Evolutionary conservation across 2,113 vertebrate genomes (phyloP).

Genomic region (Stigmatopora argus): DNA sequence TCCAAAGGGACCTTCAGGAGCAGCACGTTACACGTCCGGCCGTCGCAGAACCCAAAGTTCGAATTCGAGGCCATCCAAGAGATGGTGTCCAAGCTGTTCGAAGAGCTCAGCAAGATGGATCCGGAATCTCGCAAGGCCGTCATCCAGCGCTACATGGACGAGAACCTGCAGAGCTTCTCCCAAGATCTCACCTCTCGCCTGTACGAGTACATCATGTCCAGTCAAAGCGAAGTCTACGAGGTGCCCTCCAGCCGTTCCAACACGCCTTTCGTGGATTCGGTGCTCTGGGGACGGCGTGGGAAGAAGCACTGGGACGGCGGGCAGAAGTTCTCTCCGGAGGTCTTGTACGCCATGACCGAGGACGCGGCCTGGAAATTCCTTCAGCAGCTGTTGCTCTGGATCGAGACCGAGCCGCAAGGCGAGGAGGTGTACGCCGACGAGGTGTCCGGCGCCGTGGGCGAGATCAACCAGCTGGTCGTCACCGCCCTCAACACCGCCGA

Average conservation of each 20-base stretch:
- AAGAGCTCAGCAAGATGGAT: neutral
- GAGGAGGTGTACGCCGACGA: slow-evolving; percentile 1
- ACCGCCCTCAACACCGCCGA: neutral
- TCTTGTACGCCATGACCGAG: slow-evolving; percentile 10
- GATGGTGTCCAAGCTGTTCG: neutral
- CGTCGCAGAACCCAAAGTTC: neutral
- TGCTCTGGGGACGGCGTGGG: slow-evolving; percentile 3
- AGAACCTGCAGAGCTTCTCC: slow-evolving; percentile 1
- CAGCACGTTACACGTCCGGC: slow-evolving; percentile 5
- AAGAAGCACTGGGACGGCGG: slow-evolving; percentile 6
- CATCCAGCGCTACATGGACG: slow-evolving; percentile 6
- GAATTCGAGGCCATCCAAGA: slow-evolving; percentile 6
- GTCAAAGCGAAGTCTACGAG: slow-evolving; percentile 2
- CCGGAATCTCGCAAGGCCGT: neutral
- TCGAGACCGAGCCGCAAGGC: neutral
- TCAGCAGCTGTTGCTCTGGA: slow-evolving; percentile 1
- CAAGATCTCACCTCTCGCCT: slow-evolving; percentile 1
- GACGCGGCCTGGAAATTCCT: slow-evolving; percentile 5
- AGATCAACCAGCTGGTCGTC: slow-evolving; percentile 9
- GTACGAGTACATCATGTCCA: slow-evolving; percentile 9
- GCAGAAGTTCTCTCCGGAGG: slow-evolving; percentile 4
- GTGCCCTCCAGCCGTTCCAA: slow-evolving; percentile 6
- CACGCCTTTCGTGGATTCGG: slow-evolving; percentile 1
- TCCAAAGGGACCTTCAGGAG: slow-evolving; percentile 6
- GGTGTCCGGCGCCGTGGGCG: neutral